These are phyloP conservation scores for Hypothenemus hampei DNA, from an alignment of 1,140 invertebrate genomes.

Conservation along the genomic window DNA sequence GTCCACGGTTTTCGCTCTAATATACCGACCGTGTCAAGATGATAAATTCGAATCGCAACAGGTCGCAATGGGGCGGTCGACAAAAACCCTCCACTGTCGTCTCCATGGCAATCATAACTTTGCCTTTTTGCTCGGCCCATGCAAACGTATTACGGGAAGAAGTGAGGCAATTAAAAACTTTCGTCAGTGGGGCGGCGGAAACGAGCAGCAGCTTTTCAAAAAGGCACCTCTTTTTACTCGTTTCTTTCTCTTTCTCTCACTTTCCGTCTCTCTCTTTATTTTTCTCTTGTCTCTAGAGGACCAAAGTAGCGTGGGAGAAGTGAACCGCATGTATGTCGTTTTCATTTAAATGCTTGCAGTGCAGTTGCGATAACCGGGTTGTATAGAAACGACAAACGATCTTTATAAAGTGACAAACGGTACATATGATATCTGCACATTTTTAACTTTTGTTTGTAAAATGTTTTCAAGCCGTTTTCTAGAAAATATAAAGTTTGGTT, in stretches of 20 bases:
- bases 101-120: slow-evolving; percentile 25
- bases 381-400: no score
- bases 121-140: slow-evolving; percentile 17
- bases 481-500: no score
- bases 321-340: slow-evolving; percentile 11
- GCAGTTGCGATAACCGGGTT: neutral
- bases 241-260: no score
- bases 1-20: slow-evolving; percentile 14
- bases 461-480: no score
- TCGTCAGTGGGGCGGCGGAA: slow-evolving; percentile 11
- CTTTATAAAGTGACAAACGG: no score
- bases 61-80: slow-evolving; percentile 15
- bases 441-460: no score
- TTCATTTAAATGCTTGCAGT: neutral
- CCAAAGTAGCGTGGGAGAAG: slow-evolving; percentile 2
- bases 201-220: slow-evolving; percentile 14
- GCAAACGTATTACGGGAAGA: slow-evolving; percentile 22
- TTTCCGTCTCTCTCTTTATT: no score
- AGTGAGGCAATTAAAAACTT: slow-evolving; percentile 24
- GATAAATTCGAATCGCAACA: slow-evolving; percentile 27
- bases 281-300: no score
- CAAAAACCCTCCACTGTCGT: slow-evolving; percentile 25
- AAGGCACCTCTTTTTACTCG: neutral
- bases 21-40: slow-evolving; percentile 24
- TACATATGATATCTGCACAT: no score